Evolutionary conservation across 2,888 invertebrate species (phyloP), one percentile per base, ranked within the genome.

Genomic region (Drosophila suboccidentalis): DNA sequence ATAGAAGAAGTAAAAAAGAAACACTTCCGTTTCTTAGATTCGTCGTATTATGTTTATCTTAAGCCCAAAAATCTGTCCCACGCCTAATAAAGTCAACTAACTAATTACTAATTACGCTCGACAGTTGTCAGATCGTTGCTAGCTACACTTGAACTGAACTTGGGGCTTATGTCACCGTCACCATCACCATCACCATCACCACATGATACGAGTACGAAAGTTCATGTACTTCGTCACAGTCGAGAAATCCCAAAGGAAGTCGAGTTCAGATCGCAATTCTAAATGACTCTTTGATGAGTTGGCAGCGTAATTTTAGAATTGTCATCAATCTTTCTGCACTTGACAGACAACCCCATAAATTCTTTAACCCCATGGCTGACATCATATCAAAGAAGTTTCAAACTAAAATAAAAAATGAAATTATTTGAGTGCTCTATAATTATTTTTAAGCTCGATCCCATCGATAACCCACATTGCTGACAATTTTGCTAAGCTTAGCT

Each of bases 81-180:
- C 87, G 85, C 58, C 78, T 62, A 77, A 78, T 82, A 80, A 75
- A 80, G 53, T 71, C 81, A 71, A 71, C 68, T 50, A 81, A 71
- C 70, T 69, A 47, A 50, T 65, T 68, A n/a, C n/a, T 76, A 79
- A 79, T 78, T 70, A 76, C 72, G 39, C 54, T 65, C 64, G 58
- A 72, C 65, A 69, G 39, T 60, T 75, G 68, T 66, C 62, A 64
- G 72, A 44, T 65, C 41, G 57, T 57, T 69, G 55, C 71, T 65
- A 70, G 70, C 78, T 57, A 29, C 46, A 47, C 58, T 58, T 58
- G 63, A 74, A 70, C 71, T 87, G 84, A 84, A 87, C 85, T 85
- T 85, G 84, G 89, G 84, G 89, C 80, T 89, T 90, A 90, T 90
- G 89, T 90, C 89, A 90, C 89, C 76, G n/a, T 9, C 54, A 34